Conservation (phyloP, 2,888 invertebrate genomes). For the Sipunculus nudus region DNA sequence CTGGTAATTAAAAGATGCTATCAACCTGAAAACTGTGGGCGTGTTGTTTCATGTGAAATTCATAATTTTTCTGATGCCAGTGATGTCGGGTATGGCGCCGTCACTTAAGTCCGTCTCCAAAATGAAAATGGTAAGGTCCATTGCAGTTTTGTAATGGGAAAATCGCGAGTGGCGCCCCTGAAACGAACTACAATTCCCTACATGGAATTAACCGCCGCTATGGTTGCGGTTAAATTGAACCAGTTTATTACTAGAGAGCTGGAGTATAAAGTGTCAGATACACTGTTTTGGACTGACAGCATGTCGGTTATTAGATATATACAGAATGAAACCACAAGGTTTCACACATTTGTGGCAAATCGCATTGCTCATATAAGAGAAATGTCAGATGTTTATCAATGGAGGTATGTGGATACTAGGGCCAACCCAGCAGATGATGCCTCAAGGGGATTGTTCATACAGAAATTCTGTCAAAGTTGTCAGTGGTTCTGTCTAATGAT, state of each 20-base stretch:
- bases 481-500: too few species aligned
- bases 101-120: conserved; percentile 20
- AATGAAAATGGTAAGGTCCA: conserved; percentile 6
- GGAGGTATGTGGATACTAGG: background rate
- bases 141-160: conserved; percentile 23
- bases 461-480: too few species aligned
- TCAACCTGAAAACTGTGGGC: conserved; percentile 19
- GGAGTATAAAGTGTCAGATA: background rate
- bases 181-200: conserved; percentile 5
- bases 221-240: background rate
- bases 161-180: background rate
- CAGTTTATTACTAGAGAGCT: conserved; percentile 13
- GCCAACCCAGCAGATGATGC: background rate
- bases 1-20: conserved; percentile 21
- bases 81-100: conserved; percentile 20
- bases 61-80: conserved; percentile 30
- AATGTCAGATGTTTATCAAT: background rate
- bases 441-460: too few species aligned
- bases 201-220: conserved; percentile 11
- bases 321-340: conserved; percentile 3
- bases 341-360: conserved; percentile 8
- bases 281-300: conserved; percentile 23
- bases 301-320: conserved; percentile 23
- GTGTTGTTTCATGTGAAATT: conserved; percentile 7
- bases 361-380: background rate